These are phyloP conservation scores for Scrobipalpa costella DNA, from an alignment of 2,888 invertebrate genomes.

Conservation along the genomic window DNA sequence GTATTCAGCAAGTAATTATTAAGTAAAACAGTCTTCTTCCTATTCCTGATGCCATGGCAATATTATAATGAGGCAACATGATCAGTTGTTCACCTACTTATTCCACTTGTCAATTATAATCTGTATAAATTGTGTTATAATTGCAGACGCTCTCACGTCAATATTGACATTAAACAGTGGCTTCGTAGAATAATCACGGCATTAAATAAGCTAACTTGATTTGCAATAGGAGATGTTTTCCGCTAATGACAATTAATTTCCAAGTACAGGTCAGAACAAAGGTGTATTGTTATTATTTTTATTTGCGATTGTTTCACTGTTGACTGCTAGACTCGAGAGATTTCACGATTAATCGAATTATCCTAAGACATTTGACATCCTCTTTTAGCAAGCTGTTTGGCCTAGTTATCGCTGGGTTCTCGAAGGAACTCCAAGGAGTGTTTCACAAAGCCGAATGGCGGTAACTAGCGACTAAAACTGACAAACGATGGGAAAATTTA, in stretches of 20 bases:
- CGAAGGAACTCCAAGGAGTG: too few species aligned
- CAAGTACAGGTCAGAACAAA: not conserved
- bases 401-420: too few species aligned
- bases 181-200: not conserved
- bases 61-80: too few species aligned
- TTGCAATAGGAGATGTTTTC: slow-evolving; percentile 8
- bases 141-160: not conserved
- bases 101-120: not conserved
- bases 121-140: not conserved
- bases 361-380: not conserved
- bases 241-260: slow-evolving; percentile 14
- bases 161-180: not conserved
- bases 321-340: too few species aligned
- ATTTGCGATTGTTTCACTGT: not conserved
- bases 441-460: too few species aligned
- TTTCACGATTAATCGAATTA: too few species aligned
- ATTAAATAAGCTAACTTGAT: slow-evolving; percentile 1
- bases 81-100: too few species aligned
- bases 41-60: too few species aligned
- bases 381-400: not conserved
- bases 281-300: not conserved
- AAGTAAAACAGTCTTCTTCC: too few species aligned
- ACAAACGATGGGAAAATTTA: too few species aligned
- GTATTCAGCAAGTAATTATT: too few species aligned
- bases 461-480: too few species aligned